Evolutionary conservation across 2,797 vertebrate species (phyloP).

Genomic region (Notolabrus celidotus): DNA sequence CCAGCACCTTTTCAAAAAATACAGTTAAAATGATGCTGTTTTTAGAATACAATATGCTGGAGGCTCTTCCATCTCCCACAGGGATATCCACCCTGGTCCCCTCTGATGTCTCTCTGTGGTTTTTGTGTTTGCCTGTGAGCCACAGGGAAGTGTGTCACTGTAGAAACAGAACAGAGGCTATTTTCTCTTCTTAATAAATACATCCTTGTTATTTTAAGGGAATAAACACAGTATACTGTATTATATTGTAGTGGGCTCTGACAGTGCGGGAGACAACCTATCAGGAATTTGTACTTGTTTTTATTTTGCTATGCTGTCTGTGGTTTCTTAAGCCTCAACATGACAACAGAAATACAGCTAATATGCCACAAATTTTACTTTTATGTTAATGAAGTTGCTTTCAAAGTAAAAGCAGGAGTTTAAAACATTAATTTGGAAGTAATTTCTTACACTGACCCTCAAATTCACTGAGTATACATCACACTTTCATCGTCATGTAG

Average conservation of each 20-base stretch:
- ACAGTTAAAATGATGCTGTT: slow-evolving; percentile 4
- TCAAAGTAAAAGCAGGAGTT: too few relatives aligned
- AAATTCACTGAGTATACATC: too few relatives aligned
- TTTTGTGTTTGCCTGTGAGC: slow-evolving; percentile 10
- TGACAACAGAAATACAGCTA: neutral
- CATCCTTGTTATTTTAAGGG: slow-evolving; percentile 9
- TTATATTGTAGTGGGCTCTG: neutral
- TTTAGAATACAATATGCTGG: neutral
- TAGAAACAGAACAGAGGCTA: slow-evolving; percentile 10
- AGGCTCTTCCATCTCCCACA: slow-evolving; percentile 7
- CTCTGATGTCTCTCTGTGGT: slow-evolving; percentile 8
- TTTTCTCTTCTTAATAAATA: slow-evolving; percentile 18
- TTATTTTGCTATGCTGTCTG: neutral
- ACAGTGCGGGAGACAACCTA: neutral
- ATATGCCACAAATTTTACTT: neutral
- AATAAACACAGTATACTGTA: neutral
- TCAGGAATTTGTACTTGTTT: neutral
- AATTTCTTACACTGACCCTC: too few relatives aligned
- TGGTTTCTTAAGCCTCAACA: neutral
- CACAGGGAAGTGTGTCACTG: slow-evolving; percentile 29
- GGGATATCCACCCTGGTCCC: slow-evolving; percentile 13
- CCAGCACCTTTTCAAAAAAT: slow-evolving; percentile 1
- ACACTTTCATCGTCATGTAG: too few relatives aligned
- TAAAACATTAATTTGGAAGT: too few relatives aligned
- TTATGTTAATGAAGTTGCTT: neutral